phyloP scores from a whole-genome alignment of 2,113 vertebrate genomes.

The Percina caprodes region DNA sequence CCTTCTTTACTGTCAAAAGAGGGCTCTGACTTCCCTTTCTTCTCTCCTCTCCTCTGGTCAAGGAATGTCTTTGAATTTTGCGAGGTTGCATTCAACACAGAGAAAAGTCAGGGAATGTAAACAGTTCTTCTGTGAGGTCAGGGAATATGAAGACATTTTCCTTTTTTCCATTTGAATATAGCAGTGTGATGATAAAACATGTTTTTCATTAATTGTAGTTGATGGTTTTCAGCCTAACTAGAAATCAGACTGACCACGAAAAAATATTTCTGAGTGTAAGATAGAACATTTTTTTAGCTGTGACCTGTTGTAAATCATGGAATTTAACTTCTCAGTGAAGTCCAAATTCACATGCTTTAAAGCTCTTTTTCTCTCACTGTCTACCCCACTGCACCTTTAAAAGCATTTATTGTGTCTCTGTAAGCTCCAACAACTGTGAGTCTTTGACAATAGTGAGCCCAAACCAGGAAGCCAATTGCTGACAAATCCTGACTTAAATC shows the following conservation, averaged over 20 bases:
- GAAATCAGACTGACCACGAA: neutral
- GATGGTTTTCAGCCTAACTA: neutral
- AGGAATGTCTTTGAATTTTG: conserved; percentile 37
- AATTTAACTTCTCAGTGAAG: neutral
- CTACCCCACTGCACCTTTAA: neutral
- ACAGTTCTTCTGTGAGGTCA: neutral
- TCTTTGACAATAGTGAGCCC: neutral
- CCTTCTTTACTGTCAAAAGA: conserved; percentile 79
- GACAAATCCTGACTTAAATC: neutral
- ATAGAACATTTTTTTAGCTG: neutral
- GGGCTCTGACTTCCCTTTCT: conserved; percentile 81
- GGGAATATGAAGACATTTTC: neutral
- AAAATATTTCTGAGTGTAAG: neutral
- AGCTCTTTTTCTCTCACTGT: neutral
- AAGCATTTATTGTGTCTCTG: neutral
- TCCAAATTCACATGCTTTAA: neutral
- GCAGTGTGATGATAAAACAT: neutral
- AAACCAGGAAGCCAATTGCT: neutral
- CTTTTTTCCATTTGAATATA: neutral
- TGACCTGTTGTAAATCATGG: neutral
- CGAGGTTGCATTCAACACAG: neutral
- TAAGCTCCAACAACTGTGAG: neutral
- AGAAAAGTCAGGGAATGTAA: conserved; percentile 8
- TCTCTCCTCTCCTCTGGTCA: conserved; percentile 75
- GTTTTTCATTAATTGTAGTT: neutral